Evolutionary conservation across 2,797 vertebrate species (phyloP).

Genomic region (Microcaecilia unicolor): DNA sequence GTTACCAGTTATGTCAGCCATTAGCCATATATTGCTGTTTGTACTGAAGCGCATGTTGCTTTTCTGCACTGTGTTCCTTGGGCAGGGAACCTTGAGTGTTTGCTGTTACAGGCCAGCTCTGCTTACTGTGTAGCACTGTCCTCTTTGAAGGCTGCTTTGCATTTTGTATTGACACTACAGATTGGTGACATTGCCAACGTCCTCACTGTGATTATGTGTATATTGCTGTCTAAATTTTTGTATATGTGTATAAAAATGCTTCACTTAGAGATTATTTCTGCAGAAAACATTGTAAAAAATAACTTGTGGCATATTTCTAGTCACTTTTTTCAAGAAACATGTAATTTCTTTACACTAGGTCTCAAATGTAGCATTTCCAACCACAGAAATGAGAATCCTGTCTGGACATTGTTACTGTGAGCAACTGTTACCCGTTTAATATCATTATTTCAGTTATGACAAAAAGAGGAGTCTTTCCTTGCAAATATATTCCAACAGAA

Average conservation of each 20-base stretch:
- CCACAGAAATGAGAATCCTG: slow-evolving; percentile 22
- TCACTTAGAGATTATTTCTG: slow-evolving; percentile 63
- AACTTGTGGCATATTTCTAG: slow-evolving; percentile 61
- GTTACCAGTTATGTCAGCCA: slow-evolving; percentile 71
- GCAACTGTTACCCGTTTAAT: slow-evolving; percentile 28
- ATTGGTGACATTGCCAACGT: slow-evolving; percentile 70
- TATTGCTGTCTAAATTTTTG: slow-evolving; percentile 78
- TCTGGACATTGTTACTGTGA: slow-evolving; percentile 15
- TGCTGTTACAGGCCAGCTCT: slow-evolving; percentile 55
- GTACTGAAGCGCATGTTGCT: slow-evolving; percentile 66
- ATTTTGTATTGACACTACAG: slow-evolving; percentile 77
- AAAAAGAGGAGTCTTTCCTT: slow-evolving; percentile 20
- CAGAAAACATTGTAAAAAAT: slow-evolving; percentile 64
- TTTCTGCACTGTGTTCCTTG: slow-evolving; percentile 59
- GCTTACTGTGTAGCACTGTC: slow-evolving; percentile 66
- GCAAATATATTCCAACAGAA: slow-evolving; percentile 30
- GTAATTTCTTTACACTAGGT: slow-evolving; percentile 45
- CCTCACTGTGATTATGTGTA: slow-evolving; percentile 87
- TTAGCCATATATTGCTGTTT: slow-evolving; percentile 69
- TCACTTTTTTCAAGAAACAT: slow-evolving; percentile 35
- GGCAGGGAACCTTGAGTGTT: slow-evolving; percentile 50
- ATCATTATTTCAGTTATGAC: slow-evolving; percentile 25
- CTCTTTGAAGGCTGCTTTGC: slow-evolving; percentile 72
- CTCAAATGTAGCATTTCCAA: slow-evolving; percentile 52
- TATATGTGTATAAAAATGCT: slow-evolving; percentile 76